Conservation (phyloP, 2,888 invertebrate genomes). For the Hydrotaea diabolus region DNA sequence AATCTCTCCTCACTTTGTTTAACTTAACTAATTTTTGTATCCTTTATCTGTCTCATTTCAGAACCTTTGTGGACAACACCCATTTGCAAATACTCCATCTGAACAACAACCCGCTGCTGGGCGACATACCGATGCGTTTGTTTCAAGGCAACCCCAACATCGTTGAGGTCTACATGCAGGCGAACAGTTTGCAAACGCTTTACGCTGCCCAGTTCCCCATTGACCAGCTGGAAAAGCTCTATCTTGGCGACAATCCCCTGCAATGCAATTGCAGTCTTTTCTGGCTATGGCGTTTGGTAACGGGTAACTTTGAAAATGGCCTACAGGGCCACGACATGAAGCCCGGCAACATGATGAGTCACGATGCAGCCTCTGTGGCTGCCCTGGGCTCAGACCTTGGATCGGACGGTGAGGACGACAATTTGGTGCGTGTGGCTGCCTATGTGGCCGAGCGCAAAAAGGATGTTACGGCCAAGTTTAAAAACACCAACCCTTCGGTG, state of each 20-base stretch:
- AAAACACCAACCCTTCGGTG: slow-evolving; percentile 69
- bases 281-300: slow-evolving; percentile 90
- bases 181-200: slow-evolving; percentile 88
- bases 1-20: too few species aligned
- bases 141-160: slow-evolving; percentile 92
- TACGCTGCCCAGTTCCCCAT: slow-evolving; percentile 92
- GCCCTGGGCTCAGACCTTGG: slow-evolving; percentile 73
- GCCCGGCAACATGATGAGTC: slow-evolving; percentile 57
- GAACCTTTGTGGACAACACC: slow-evolving; percentile 92
- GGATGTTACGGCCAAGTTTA: slow-evolving; percentile 69
- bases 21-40: too few species aligned
- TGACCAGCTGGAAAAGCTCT: slow-evolving; percentile 88
- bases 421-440: slow-evolving; percentile 73
- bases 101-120: slow-evolving; percentile 88
- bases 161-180: slow-evolving; percentile 88
- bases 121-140: slow-evolving; percentile 88
- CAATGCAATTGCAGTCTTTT: slow-evolving; percentile 92
- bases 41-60: slow-evolving; percentile 71
- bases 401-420: slow-evolving; percentile 67
- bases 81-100: slow-evolving; percentile 89
- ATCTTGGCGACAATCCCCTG: slow-evolving; percentile 91
- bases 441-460: slow-evolving; percentile 74
- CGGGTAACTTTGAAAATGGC: slow-evolving; percentile 78
- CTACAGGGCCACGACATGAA: slow-evolving; percentile 53
- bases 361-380: slow-evolving; percentile 73